Evolutionary conservation across 2,888 invertebrate genomes (phyloP).

Genomic region (Sussaba pulchella): DNA sequence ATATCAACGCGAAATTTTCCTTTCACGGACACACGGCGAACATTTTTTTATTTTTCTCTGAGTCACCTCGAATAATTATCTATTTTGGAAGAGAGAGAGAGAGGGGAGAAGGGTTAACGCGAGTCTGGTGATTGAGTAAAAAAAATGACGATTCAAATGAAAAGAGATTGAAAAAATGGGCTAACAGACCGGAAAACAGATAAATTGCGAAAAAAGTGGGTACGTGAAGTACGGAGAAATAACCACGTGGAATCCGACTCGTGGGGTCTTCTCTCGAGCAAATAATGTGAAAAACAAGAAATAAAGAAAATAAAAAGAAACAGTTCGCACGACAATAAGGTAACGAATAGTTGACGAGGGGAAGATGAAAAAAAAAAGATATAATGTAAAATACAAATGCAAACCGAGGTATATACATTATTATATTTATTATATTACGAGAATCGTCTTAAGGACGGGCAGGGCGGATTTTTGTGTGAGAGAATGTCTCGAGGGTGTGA

Average conservation of each 20-base stretch:
- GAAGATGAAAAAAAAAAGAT: constrained; percentile 69
- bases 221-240: constrained; percentile 55
- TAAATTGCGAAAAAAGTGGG: constrained; percentile 41
- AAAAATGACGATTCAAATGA: not conserved
- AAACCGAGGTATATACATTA: constrained; percentile 83
- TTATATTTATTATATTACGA: constrained; percentile 83
- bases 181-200: constrained; percentile 21
- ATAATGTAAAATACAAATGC: constrained; percentile 83
- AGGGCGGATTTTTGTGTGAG: constrained; percentile 59
- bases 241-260: constrained; percentile 44
- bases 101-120: constrained; percentile 9
- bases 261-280: constrained; percentile 48
- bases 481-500: constrained; percentile 35
- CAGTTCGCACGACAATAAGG: constrained; percentile 84
- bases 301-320: constrained; percentile 69
- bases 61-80: constrained; percentile 28
- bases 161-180: constrained; percentile 6
- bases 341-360: constrained; percentile 83
- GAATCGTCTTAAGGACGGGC: constrained; percentile 74
- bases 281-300: constrained; percentile 39
- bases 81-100: constrained; percentile 20
- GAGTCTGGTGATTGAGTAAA: constrained; percentile 29
- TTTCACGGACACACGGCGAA: constrained; percentile 13
- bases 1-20: constrained; percentile 6
- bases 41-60: constrained; percentile 22